Evolutionary conservation across 2,113 vertebrate genomes (phyloP), one percentile per base, ranked within the genome.

Genomic region (Paradoxurus hermaphroditus): DNA sequence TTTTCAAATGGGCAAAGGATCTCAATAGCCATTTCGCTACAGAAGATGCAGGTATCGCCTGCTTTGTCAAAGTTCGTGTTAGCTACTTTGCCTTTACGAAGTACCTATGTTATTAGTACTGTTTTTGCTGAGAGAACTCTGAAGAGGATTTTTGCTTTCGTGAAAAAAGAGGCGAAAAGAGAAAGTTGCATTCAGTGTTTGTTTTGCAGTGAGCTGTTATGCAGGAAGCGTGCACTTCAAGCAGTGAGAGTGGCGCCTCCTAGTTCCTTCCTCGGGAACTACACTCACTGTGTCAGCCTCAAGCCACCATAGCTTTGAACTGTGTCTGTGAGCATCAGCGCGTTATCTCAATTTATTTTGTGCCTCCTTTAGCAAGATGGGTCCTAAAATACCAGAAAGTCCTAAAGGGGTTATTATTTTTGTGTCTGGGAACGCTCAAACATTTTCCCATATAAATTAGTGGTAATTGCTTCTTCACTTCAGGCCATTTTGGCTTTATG

Each of bases 151-250:
- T 46, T 46, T 75, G 73, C 41, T 27, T 75, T 75, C 7, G 18
- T 46, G 41, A 31, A 46, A 25, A 77, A 77, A 77, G n/a, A 46
- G 73, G 15, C 7, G 8, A 46, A 77, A 46, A 31, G 73, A 77
- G 27, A 77, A 77, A 77, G 44, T 29, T 18, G 27, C 73, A 31
- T 15, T 44, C 25, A 29, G 27, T 46, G 41, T 39, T 39, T 21
- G n/a, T 16, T 4, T 29, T 77, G 41, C 25, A 0, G 1, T 1
- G 14, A 75, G 41, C 7, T 31, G 7, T 4, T 8, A 77, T 4
- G 2, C 27, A 16, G 7, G 41, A 15, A 77, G 73, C 41, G 2
- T 8, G 15, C 14, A 4, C 27, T 16, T 27, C 7, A 9, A 31
- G 73, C 27, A 27, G 41, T 6, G 4, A 15, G 41, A 31, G 41